A percentile compares a stretch with the other conserved stretches of the same genome.
These are phyloP conservation scores for Parapristionchus giblindavisi DNA, from an alignment of 2,888 invertebrate genomes.

Conservation along the genomic window DNA sequence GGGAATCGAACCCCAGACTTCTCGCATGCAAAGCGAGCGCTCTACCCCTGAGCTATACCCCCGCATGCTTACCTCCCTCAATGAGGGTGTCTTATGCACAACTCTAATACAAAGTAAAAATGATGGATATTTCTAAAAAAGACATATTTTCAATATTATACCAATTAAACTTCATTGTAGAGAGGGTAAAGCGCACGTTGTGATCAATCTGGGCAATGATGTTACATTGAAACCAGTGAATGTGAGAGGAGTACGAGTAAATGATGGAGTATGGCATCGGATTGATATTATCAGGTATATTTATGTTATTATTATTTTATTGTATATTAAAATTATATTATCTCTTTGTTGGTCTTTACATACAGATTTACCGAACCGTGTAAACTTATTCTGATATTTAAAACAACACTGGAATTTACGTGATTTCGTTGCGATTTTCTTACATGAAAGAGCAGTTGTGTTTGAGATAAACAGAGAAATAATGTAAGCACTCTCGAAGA, in stretches of 20 bases:
- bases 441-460: too few relatives aligned
- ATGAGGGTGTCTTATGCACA: too few relatives aligned
- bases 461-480: too few relatives aligned
- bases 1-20: slow-evolving; percentile 66
- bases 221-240: slow-evolving; percentile 48
- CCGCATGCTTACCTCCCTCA: too few relatives aligned
- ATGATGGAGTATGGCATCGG: slow-evolving; percentile 52
- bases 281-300: slow-evolving; percentile 48
- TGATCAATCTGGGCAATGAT: slow-evolving; percentile 53
- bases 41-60: slow-evolving; percentile 61
- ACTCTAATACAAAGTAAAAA: too few relatives aligned
- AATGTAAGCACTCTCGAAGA: too few relatives aligned
- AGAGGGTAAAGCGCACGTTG: slow-evolving; percentile 45
- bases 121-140: neutral
- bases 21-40: slow-evolving; percentile 65
- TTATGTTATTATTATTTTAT: neutral
- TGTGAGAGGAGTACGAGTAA: slow-evolving; percentile 44
- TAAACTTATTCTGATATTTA: too few relatives aligned
- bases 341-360: too few relatives aligned
- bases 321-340: too few relatives aligned
- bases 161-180: neutral
- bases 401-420: too few relatives aligned
- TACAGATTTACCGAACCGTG: too few relatives aligned
- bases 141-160: neutral
- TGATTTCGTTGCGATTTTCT: too few relatives aligned